These are phyloP conservation scores for Erpobdella octoculata DNA, from an alignment of 2,888 invertebrate species.

Conservation along the genomic window DNA sequence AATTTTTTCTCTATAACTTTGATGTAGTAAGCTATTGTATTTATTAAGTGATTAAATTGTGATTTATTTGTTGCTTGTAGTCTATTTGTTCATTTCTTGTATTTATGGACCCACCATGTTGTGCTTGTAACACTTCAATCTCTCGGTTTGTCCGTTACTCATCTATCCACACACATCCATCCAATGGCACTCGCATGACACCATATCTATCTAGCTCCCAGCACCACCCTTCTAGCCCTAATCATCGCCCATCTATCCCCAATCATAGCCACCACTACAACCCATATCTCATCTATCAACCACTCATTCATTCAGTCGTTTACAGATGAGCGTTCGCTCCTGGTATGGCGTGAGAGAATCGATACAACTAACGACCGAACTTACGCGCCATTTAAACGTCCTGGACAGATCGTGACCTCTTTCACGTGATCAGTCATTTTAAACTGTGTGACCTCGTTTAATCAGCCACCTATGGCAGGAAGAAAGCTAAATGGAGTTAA, in stretches of 20 bases:
- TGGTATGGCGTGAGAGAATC: too few relatives aligned
- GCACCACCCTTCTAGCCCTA: too few relatives aligned
- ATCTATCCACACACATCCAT: not conserved
- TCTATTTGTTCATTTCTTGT: too few relatives aligned
- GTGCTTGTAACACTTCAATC: too few relatives aligned
- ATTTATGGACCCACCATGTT: too few relatives aligned
- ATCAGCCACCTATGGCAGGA: too few relatives aligned
- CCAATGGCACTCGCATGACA: not conserved
- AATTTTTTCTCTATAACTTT: too few relatives aligned
- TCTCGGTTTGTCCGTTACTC: not conserved
- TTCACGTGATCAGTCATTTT: not conserved
- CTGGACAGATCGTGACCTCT: not conserved
- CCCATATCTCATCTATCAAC: not conserved
- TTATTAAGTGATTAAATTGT: too few relatives aligned
- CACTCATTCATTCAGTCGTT: not conserved
- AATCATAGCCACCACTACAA: not conserved
- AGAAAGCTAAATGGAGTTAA: not conserved
- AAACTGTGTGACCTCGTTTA: not conserved
- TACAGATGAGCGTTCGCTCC: not conserved
- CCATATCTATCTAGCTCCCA: too few relatives aligned
- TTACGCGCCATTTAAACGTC: constrained; percentile 2
- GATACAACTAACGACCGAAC: not conserved
- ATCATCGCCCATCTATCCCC: not conserved
- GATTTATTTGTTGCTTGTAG: too few relatives aligned
- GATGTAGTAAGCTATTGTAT: too few relatives aligned